phyloP scores from a whole-genome alignment of 1,140 invertebrate genomes.

The Saccostrea echinata region DNA sequence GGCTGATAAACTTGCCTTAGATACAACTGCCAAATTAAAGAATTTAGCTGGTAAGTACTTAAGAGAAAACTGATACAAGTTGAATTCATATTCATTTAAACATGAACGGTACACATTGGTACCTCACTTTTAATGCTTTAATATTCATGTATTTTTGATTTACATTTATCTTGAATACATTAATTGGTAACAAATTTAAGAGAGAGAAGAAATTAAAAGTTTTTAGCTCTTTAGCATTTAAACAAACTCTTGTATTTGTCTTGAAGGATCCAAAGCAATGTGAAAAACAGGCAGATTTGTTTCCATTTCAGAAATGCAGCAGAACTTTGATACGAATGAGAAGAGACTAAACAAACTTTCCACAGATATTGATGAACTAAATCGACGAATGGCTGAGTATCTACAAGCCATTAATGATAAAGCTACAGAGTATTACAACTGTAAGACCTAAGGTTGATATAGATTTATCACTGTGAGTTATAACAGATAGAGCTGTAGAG shows the following conservation, averaged over 20 bases:
- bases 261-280: too few relatives aligned
- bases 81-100: too few relatives aligned
- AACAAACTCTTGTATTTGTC: too few relatives aligned
- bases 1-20: constrained; percentile 69
- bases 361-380: constrained; percentile 79
- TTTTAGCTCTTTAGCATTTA: too few relatives aligned
- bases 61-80: too few relatives aligned
- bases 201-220: too few relatives aligned
- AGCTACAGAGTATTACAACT: constrained; percentile 81
- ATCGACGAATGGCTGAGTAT: constrained; percentile 80
- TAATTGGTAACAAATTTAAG: too few relatives aligned
- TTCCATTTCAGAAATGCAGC: constrained; percentile 81
- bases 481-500: not conserved
- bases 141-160: too few relatives aligned
- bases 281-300: not conserved
- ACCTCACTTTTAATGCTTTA: too few relatives aligned
- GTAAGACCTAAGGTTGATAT: constrained; percentile 66
- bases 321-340: constrained; percentile 81
- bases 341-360: constrained; percentile 78
- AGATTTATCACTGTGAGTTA: not conserved
- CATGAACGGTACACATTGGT: too few relatives aligned
- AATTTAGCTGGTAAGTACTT: constrained; percentile 66
- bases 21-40: constrained; percentile 65
- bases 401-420: constrained; percentile 79
- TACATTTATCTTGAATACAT: too few relatives aligned